A percentile compares a stretch with the other conserved stretches of the same genome.
These are phyloP conservation scores for Tinea trinotella DNA, from an alignment of 2,888 invertebrate genomes.

Conservation along the genomic window DNA sequence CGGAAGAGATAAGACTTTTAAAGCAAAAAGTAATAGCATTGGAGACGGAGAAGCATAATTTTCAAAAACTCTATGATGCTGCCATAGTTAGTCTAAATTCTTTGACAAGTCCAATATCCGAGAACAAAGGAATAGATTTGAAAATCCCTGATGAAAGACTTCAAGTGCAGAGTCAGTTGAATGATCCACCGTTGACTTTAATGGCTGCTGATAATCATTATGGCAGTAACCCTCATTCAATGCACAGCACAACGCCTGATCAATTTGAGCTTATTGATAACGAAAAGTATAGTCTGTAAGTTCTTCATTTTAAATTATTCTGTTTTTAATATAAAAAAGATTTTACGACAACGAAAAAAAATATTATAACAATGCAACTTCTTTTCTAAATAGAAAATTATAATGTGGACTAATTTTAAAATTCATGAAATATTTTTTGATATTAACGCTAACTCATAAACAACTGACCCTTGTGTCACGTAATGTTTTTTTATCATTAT, in stretches of 20 bases:
- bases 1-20: constrained; percentile 68
- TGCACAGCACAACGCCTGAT: constrained; percentile 73
- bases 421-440: no score
- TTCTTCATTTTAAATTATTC: no score
- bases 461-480: no score
- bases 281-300: constrained; percentile 61
- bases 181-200: constrained; percentile 50
- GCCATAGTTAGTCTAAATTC: constrained; percentile 64
- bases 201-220: constrained; percentile 64
- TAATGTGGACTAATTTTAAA: no score
- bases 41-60: constrained; percentile 72
- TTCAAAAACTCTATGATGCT: constrained; percentile 67
- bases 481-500: no score
- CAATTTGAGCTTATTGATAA: constrained; percentile 76
- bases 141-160: constrained; percentile 47
- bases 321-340: no score
- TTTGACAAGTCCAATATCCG: constrained; percentile 55
- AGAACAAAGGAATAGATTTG: constrained; percentile 45
- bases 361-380: no score
- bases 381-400: no score
- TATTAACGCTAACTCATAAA: no score
- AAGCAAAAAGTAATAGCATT: constrained; percentile 67
- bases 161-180: constrained; percentile 29
- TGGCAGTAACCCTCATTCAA: constrained; percentile 57
- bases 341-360: no score